These are phyloP conservation scores for Chaetogeoica ovagalla DNA, from an alignment of 2,888 invertebrate species.

Conservation along the genomic window DNA sequence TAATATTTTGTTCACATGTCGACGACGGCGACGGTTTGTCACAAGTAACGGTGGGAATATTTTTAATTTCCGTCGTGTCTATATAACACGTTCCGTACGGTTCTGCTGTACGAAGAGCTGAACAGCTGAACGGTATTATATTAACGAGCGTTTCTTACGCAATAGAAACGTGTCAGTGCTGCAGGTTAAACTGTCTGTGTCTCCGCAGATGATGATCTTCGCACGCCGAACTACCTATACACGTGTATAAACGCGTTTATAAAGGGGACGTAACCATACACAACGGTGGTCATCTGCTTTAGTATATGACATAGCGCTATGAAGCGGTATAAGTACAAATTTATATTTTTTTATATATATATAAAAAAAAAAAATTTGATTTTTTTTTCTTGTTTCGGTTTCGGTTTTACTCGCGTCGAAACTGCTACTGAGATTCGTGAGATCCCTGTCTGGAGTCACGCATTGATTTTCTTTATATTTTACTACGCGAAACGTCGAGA, in stretches of 20 bases:
- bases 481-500: too few species aligned
- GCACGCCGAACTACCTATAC: background rate
- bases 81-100: too few species aligned
- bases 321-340: too few species aligned
- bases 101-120: background rate
- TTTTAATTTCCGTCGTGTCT: constrained; percentile 10
- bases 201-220: constrained; percentile 22
- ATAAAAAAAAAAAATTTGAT: too few species aligned
- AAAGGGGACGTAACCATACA: background rate
- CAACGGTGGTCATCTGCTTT: constrained; percentile 4
- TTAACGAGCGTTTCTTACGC: constrained; percentile 22
- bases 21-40: background rate
- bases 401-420: too few species aligned
- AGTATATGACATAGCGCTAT: too few species aligned
- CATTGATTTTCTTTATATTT: too few species aligned
- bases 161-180: background rate
- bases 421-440: too few species aligned
- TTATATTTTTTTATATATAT: too few species aligned
- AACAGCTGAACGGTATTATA: constrained; percentile 44
- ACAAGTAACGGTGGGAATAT: constrained; percentile 29
- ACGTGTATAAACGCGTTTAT: background rate
- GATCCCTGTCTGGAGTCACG: too few species aligned
- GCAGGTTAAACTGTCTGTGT: constrained; percentile 35
- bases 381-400: too few species aligned
- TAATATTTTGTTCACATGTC: background rate